phyloP scores from a whole-genome alignment of 2,113 vertebrate species.

The Loxodonta africana region DNA sequence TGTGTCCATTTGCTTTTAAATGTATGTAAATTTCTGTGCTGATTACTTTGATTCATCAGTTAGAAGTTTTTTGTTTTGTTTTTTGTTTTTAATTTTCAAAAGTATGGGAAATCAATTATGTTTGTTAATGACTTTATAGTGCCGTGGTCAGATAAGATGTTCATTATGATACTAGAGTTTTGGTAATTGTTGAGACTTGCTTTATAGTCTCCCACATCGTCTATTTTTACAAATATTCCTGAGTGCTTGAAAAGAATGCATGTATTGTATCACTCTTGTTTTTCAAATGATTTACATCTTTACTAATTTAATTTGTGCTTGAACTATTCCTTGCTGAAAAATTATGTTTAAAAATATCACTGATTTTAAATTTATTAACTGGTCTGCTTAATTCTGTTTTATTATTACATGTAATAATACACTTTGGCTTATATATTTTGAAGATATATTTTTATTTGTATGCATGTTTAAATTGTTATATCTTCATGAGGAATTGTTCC shows the following conservation, averaged over 20 bases:
- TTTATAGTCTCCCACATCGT: background rate
- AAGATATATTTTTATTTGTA: background rate
- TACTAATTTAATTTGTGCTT: background rate
- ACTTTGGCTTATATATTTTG: background rate
- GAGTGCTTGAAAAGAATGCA: background rate
- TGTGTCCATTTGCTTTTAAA: background rate
- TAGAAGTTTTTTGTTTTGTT: background rate
- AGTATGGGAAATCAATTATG: background rate
- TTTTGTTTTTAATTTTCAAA: background rate
- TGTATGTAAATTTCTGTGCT: background rate
- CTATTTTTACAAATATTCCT: background rate
- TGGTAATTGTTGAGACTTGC: background rate
- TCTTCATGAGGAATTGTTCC: background rate
- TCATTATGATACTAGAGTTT: background rate
- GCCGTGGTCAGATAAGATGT: background rate
- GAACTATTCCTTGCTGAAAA: background rate
- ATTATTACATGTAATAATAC: no score
- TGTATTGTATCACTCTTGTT: background rate
- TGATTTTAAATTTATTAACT: background rate
- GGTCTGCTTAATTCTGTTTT: background rate
- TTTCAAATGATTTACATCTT: background rate
- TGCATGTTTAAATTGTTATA: background rate
- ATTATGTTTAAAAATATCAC: background rate
- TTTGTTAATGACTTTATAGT: background rate
- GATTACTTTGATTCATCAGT: background rate